Evolutionary conservation across 2,888 invertebrate genomes (phyloP), one percentile per base, ranked within the genome.

Genomic region (Deilephila elpenor): DNA sequence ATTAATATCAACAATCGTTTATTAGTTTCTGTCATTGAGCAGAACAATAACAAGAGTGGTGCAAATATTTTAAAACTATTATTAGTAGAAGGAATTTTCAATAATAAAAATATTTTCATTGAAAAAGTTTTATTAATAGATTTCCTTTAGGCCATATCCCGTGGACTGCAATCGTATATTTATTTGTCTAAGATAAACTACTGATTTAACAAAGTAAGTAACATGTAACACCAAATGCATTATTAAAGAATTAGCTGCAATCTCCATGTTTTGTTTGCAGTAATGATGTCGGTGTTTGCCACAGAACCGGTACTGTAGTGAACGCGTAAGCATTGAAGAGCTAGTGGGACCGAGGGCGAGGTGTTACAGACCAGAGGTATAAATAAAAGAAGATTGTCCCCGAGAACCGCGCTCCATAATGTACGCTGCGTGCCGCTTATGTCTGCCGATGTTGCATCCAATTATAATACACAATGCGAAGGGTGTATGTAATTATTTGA

Each of bases 381-480:
- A 93, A 93, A 93, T 92, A 93, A 93, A 92, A 91, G 88, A 90
- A 89, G 88, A 89, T 87, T 88, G 90, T 91, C 90, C 83, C 89
- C 86, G 85, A 86, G 85, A 85, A 87, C 85, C 86, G 84, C 87
- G 86, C 85, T 82, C 89, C 88, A 90, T 90, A 91, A 88, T 87
- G 89, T 83, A 84, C 83, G 75, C 73, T 74, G 25, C 29, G 77
- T 78, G 91, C 90, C 82, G 74, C 83, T 67, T 67, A 14, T 5
- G 51, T 51, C 67, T 51, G 44, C 11, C 44, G 44, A 4, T 56
- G 5, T 56, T n/a, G 17, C 56, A 56, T 7, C n/a, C n/a, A 56
- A 56, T 56, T 51, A 56, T 19, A 56, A 44, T 37, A 37, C 37
- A 37, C 44, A 11, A 44, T 44, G 14, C 14, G 44, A 14, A 44